Base-by-base conservation (phyloP, 1,140 invertebrate genomes). In the Manduca sexta region DNA sequence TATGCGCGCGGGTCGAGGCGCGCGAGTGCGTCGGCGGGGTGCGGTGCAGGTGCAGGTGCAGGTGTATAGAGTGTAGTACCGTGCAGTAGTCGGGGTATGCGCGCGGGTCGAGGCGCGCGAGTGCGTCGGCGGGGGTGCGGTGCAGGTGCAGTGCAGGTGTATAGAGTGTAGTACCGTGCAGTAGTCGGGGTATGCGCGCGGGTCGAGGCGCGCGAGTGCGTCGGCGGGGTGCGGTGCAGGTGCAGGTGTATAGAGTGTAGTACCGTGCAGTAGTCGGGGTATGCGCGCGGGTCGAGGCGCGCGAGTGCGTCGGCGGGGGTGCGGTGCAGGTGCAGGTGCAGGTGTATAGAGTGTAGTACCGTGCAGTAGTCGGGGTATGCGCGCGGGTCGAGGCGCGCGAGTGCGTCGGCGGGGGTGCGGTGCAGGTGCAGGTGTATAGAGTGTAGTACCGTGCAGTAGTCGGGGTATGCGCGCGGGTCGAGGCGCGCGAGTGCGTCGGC, bases 141-240 rank as follows among this genome's bases (percentile, higher is more conserved):
- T 96, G 96, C 13, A 91, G 89, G 82, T 97, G 95, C 57, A n/a
- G n/a, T n/a, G n/a, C n/a, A n/a, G 4, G 4, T 14, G 21, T 31
- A 4, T 31, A 43, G 6, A 4, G 21, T 26, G 21, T 26, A 35
- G 10, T 21, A 75, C 72, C 56, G 68, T 60, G 26, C 55, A 67
- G 49, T 92, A 97, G 79, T 97, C 95, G 0, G 95, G 95, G 77
- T 97, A 97, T 54, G 95, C 90, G 33, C 89, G 90, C 47, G 91
- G 88, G 1, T 94, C 92, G 62, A 93, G 91, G 13, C 90, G 70
- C 3, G 79, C 84, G 3, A 92, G 75, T 86, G 89, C 88, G 38
- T 88, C 86, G 41, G 91, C 89, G 88, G 87, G 21, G 91, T 82
- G 16, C 94, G 87, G 79, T 96, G 96, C 13, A 91, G 89, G 82